phyloP scores from a whole-genome alignment of 2,888 invertebrate genomes.

The Adelphocoris suturalis region DNA sequence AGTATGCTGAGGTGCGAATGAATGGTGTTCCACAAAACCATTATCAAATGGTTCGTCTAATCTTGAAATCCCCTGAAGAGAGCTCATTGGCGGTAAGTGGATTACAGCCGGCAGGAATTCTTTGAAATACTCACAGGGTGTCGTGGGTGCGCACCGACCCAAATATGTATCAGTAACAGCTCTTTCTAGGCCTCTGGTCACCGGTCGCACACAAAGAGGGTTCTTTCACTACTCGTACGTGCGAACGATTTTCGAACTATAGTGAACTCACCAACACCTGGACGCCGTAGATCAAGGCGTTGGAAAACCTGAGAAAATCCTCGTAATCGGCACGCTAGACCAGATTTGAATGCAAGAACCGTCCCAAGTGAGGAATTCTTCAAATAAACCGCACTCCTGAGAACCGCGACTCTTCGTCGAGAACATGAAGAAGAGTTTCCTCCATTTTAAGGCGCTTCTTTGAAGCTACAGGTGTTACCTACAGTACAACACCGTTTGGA shows the following conservation, averaged over 20 bases:
- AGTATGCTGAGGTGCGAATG: too few species aligned
- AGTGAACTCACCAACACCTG: background rate
- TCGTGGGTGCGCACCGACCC: background rate
- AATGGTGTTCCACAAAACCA: too few species aligned
- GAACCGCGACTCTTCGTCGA: background rate
- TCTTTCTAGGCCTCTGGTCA: too few species aligned
- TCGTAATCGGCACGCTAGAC: conserved; percentile 23
- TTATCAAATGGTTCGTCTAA: background rate
- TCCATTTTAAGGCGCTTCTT: too few species aligned
- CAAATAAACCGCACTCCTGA: background rate
- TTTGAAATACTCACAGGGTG: background rate
- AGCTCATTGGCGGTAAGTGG: conserved; percentile 3
- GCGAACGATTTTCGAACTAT: conserved; percentile 35
- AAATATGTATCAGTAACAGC: conserved; percentile 30
- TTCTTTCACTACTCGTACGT: background rate
- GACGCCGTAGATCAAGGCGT: conserved; percentile 28
- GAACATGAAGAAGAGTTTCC: too few species aligned
- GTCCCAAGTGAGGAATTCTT: background rate
- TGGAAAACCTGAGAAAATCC: conserved; percentile 48
- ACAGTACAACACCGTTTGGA: too few species aligned
- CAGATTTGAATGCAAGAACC: background rate
- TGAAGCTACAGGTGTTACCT: too few species aligned
- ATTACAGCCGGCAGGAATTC: background rate
- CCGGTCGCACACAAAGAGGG: conserved; percentile 13
- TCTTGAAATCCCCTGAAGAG: background rate